Base-by-base conservation (phyloP, 2,113 vertebrate species). In the Lucifuga dentata region DNA sequence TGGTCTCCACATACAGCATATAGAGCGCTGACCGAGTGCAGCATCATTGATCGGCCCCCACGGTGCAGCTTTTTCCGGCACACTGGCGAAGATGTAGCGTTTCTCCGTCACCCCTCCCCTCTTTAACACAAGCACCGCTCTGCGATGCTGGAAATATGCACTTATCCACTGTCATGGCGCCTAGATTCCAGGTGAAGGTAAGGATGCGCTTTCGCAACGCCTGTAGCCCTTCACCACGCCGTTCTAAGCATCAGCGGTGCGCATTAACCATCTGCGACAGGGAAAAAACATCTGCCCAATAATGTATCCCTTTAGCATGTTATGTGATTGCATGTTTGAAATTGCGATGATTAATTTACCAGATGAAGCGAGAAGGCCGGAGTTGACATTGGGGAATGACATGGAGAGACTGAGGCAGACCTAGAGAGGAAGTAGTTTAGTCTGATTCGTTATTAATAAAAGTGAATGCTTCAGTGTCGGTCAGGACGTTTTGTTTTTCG, bases 141-240 rank as follows among this genome's bases (percentile, higher is more conserved):
- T 24, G 56, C 43, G 3, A 51, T 77, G 68, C 71, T 63, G 48
- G 62, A 48, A 53, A 60, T 55, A 32, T 41, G 43, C 74, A 65
- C 66, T 32, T 75, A 74, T 70, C 74, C 41, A 9, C 86, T 80
- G 84, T 88, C 90, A 94, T 94, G 93, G 91, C 92, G 91, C 89
- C 92, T 46, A 89, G 80, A 69, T 80, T 85, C 83, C 93, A 92
- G 91, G 88, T 92, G 90, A 93, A 94, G 93, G 93, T 93, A 92
- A 92, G 91, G 73, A 81, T 88, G 85, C 66, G 57, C 61, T 57
- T 62, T 65, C 71, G 50, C 66, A 65, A 19, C 59, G 59, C 63
- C 39, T 32, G 55, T 11, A 44, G 45, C 51, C 76, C 52, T 24
- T 51, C 36, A 20, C 23, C 53, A 0, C 46, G 41, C 59, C 12